Evolutionary conservation across 2,888 invertebrate genomes (phyloP).

Genomic region (Lottia gigantea): DNA sequence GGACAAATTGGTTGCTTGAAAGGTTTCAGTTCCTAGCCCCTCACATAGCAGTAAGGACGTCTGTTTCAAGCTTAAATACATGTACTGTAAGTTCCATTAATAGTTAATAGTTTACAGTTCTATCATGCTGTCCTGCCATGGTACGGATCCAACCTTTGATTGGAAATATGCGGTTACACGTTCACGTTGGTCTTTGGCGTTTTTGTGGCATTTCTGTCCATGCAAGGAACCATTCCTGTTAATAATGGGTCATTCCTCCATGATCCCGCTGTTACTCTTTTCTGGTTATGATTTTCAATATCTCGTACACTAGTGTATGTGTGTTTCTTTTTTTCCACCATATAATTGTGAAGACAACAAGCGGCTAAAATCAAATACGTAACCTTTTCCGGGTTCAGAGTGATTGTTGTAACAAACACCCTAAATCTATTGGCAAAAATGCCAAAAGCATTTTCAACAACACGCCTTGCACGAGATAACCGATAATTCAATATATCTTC

Average conservation of each 20-base stretch:
- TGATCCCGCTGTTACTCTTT: not conserved
- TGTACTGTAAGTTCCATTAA: too few species aligned
- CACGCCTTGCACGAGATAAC: not conserved
- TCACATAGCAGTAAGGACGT: too few species aligned
- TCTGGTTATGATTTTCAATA: not conserved
- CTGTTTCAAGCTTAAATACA: too few species aligned
- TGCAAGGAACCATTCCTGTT: not conserved
- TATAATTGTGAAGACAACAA: conserved; percentile 14
- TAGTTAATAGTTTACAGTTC: too few species aligned
- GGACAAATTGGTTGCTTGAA: too few species aligned
- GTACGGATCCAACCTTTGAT: not conserved
- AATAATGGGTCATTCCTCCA: not conserved
- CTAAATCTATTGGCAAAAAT: conserved; percentile 18
- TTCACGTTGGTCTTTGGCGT: not conserved
- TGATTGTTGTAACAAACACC: conserved; percentile 18
- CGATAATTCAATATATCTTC: conserved; percentile 21
- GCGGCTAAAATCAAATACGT: conserved; percentile 2
- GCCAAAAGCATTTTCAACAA: conserved; percentile 9
- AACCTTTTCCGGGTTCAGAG: conserved; percentile 2
- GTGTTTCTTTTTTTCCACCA: conserved; percentile 5
- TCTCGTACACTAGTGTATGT: not conserved
- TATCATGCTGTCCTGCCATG: not conserved
- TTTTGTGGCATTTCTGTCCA: not conserved
- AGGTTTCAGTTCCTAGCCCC: too few species aligned
- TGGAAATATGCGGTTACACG: not conserved